Conservation (phyloP, 30 jellyfish, hydroid and myxozoan genomes). For the Aurelia aurita region DNA sequence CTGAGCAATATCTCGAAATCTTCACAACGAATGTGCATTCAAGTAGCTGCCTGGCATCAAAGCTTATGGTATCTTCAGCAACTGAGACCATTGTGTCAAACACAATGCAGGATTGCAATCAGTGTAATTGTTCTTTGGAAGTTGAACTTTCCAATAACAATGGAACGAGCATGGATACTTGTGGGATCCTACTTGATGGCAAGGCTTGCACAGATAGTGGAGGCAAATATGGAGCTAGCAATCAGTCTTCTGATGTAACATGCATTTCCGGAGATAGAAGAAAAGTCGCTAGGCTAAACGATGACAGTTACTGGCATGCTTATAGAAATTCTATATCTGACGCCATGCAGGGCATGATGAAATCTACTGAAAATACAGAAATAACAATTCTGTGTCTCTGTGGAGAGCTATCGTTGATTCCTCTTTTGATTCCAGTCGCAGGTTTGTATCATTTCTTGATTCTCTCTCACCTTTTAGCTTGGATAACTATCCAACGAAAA, state of each 20-base stretch:
- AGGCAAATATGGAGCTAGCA: no score
- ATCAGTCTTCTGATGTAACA: background rate
- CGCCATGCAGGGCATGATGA: background rate
- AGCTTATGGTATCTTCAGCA: background rate
- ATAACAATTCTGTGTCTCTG: constrained; percentile 48
- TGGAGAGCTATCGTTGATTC: constrained; percentile 65
- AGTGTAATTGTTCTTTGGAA: no score
- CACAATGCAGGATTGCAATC: no score
- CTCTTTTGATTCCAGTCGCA: constrained; percentile 25
- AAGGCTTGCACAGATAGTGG: no score
- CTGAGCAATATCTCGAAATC: constrained; percentile 43
- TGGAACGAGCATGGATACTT: no score
- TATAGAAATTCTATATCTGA: constrained; percentile 44
- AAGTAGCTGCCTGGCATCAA: background rate
- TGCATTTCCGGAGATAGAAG: constrained; percentile 57
- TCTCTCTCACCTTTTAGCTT: no score
- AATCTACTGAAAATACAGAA: background rate
- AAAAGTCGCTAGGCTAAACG: constrained; percentile 71
- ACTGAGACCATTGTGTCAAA: background rate
- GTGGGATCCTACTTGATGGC: no score
- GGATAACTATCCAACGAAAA: no score
- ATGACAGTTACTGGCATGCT: constrained; percentile 21
- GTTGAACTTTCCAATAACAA: no score
- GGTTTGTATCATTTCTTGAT: background rate
- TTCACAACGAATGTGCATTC: constrained; percentile 12